Evolutionary conservation across 2,113 vertebrate genomes (phyloP).

Genomic region (Henicopernis longicauda): DNA sequence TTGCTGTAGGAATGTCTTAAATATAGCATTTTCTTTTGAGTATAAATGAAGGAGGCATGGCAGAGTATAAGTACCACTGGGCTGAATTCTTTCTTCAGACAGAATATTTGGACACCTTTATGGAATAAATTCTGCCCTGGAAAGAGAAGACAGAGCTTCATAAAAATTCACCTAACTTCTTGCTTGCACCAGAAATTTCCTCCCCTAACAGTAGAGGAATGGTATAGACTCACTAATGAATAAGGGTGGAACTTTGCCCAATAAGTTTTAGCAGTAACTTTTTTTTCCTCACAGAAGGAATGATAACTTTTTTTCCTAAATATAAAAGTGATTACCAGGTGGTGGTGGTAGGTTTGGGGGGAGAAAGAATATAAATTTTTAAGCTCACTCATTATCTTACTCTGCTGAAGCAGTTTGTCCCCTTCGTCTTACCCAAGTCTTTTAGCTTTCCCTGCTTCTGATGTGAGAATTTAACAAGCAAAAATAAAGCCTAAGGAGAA

Average conservation of each 20-base stretch:
- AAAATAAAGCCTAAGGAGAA: background rate
- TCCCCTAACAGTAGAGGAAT: background rate
- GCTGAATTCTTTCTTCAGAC: background rate
- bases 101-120: background rate
- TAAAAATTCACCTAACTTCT: background rate
- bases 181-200: background rate
- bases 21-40: background rate
- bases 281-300: background rate
- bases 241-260: background rate
- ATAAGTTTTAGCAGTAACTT: background rate
- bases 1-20: background rate
- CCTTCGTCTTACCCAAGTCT: background rate
- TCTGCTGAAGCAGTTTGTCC: background rate
- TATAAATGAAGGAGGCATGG: background rate
- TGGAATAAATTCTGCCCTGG: background rate
- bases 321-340: background rate
- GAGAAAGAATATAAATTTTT: background rate
- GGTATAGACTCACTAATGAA: background rate
- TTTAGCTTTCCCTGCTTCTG: background rate
- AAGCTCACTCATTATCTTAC: background rate
- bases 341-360: background rate
- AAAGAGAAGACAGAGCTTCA: background rate
- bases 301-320: background rate
- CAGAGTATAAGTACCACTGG: background rate
- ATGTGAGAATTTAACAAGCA: background rate